These are phyloP conservation scores for Apamea epomidion DNA, from an alignment of 2,888 invertebrate genomes.

Conservation along the genomic window DNA sequence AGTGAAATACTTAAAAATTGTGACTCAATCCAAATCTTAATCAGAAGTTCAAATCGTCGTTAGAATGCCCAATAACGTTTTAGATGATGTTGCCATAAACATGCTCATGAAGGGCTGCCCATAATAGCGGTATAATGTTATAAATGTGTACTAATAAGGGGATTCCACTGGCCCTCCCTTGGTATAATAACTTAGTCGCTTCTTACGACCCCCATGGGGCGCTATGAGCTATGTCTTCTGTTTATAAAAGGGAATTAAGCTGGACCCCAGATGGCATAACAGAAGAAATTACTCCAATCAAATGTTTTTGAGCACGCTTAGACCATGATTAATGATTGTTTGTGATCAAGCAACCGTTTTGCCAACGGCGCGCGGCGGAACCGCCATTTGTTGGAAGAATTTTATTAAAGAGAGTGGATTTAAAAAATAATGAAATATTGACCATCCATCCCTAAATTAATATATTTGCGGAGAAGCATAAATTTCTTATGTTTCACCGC, in stretches of 20 bases:
- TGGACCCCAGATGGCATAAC: constrained; percentile 39
- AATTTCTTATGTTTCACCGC: background rate
- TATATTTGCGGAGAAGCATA: too few species aligned
- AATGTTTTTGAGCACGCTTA: constrained; percentile 10
- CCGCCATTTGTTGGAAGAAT: background rate
- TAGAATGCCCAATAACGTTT: constrained; percentile 16
- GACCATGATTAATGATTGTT: background rate
- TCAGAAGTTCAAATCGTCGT: too few species aligned
- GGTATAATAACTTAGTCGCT: constrained; percentile 42
- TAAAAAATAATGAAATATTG: background rate
- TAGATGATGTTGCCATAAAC: constrained; percentile 34
- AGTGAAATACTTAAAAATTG: too few species aligned
- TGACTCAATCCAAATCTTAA: background rate
- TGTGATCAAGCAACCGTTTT: constrained; percentile 2
- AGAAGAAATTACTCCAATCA: constrained; percentile 17
- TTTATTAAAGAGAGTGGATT: background rate
- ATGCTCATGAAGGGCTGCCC: constrained; percentile 18
- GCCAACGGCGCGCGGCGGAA: background rate
- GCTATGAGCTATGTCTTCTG: constrained; percentile 21
- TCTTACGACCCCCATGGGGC: constrained; percentile 46
- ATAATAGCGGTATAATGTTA: constrained; percentile 42
- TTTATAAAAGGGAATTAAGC: constrained; percentile 39
- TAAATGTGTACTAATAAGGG: constrained; percentile 57
- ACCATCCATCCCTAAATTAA: background rate
- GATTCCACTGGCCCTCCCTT: constrained; percentile 43